Base-by-base conservation (phyloP, 2,797 vertebrate species). In the Arctocebus calabarensis region DNA sequence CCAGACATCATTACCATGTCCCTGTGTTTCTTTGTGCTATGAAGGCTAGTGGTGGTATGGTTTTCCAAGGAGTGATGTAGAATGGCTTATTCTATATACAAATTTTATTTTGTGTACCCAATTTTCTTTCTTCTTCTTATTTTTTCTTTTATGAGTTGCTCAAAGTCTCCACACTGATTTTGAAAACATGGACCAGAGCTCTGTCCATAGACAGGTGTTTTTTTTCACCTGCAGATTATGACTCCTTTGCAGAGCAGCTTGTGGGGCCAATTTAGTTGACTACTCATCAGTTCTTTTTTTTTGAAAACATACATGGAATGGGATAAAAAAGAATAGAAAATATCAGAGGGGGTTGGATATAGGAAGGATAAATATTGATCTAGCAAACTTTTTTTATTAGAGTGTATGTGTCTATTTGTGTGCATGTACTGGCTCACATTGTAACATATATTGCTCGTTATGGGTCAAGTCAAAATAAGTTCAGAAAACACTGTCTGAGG, bases 141-240 rank as follows among this genome's bases (percentile, higher is more conserved):
- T 64, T 32, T 64, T 14, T 64, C 84, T 96, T 96, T 83, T 45
- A 83, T 95, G 45, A 93, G 55, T 84, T 82, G 27, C 45, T 70
- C 79, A 75, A 94, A 75, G 32, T 64, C n/a, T 43, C 19, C 19
- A 84, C 37, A 92, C 3, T 84, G 12, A 81, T 64, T 87, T 78
- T 71, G 43, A 92, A 62, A 93, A 84, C 73, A 52, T 45, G 74
- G 37, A 62, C 37, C 19, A 57, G 55, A 84, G 40, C 19, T 43
- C 48, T 84, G 70, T 55, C 71, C n/a, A 2, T 25, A 55, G 17
- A 85, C 23, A 12, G 27, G 48, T 71, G 37, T 27, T 88, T 95
- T 27, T 95, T 94, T 77, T 34, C 7, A n/a, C 23, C 2, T 62
- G 2, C 32, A 73, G 74, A 62, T 78, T 83, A 29, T 89, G 61